phyloP scores from a whole-genome alignment of 2,113 vertebrate species.

The Etheostoma cragini region DNA sequence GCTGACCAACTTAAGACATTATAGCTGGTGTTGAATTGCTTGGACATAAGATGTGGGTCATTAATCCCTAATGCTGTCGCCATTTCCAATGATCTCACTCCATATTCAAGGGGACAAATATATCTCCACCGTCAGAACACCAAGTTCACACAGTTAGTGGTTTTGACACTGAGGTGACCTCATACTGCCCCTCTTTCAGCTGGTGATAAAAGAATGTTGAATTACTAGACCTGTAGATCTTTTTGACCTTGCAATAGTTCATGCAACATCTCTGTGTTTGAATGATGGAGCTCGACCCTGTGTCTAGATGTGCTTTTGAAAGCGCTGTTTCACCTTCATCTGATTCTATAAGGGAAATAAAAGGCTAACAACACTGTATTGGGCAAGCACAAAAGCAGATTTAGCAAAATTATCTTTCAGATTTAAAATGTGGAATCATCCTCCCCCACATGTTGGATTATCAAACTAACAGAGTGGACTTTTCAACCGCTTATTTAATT shows the following conservation, averaged over 20 bases:
- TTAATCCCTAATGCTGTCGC: conserved; percentile 67
- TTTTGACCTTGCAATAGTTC: conserved; percentile 33
- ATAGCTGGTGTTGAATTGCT: conserved; percentile 56
- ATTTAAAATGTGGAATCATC: background rate
- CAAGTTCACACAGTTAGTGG: conserved; percentile 27
- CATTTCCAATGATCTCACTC: conserved; percentile 42
- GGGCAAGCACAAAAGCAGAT: background rate
- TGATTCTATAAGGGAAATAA: conserved; percentile 19
- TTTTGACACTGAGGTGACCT: conserved; percentile 21
- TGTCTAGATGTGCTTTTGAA: background rate
- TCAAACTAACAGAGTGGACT: too few species aligned
- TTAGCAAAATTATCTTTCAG: background rate
- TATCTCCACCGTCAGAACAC: conserved; percentile 1
- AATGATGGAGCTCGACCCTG: conserved; percentile 32
- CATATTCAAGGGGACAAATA: conserved; percentile 24
- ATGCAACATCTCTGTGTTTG: conserved; percentile 12
- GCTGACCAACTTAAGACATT: conserved; percentile 21
- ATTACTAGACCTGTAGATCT: conserved; percentile 4
- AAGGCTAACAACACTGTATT: background rate
- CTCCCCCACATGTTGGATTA: background rate
- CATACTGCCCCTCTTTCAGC: conserved; percentile 17
- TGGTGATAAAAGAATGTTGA: conserved; percentile 34
- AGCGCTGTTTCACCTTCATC: conserved; percentile 13
- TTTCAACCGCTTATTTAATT: too few species aligned
- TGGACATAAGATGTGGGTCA: conserved; percentile 61